Evolutionary conservation across 2,113 vertebrate genomes (phyloP).

Genomic region (Loxodonta africana): DNA sequence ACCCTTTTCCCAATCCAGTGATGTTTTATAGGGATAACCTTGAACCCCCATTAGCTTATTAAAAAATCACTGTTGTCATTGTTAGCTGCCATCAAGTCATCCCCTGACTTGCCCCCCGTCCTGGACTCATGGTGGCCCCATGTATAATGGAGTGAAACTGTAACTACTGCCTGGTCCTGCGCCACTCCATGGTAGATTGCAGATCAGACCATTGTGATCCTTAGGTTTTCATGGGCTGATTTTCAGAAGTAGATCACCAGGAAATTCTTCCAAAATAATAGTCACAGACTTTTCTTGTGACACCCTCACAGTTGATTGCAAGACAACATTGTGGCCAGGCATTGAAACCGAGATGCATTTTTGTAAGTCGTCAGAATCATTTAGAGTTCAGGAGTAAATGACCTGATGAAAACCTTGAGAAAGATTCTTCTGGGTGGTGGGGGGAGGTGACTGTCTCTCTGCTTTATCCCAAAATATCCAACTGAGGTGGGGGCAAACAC

Average conservation of each 20-base stretch:
- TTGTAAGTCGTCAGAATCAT: background rate
- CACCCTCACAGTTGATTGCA: background rate
- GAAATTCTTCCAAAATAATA: background rate
- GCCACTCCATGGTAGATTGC: background rate
- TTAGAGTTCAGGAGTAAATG: constrained; percentile 52
- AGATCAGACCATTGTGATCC: background rate
- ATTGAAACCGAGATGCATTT: constrained; percentile 30
- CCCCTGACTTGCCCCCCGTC: background rate
- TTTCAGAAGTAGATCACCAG: background rate
- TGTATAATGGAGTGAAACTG: background rate
- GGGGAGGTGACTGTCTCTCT: background rate
- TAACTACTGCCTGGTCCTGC: background rate
- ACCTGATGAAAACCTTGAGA: background rate
- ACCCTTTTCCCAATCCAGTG: background rate
- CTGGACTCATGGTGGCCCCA: background rate
- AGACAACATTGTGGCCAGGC: background rate
- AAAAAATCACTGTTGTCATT: background rate
- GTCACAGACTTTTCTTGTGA: background rate
- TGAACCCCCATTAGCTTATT: background rate
- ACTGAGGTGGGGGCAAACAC: background rate
- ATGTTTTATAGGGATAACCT: background rate
- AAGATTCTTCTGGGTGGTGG: background rate
- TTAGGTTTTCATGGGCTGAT: background rate
- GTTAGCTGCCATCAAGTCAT: background rate
- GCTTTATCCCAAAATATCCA: background rate